A percentile compares a stretch with the other conserved stretches of the same genome.
Conservation (phyloP, 2,113 vertebrate genomes). For the Phrynosoma blainvillii region DNA sequence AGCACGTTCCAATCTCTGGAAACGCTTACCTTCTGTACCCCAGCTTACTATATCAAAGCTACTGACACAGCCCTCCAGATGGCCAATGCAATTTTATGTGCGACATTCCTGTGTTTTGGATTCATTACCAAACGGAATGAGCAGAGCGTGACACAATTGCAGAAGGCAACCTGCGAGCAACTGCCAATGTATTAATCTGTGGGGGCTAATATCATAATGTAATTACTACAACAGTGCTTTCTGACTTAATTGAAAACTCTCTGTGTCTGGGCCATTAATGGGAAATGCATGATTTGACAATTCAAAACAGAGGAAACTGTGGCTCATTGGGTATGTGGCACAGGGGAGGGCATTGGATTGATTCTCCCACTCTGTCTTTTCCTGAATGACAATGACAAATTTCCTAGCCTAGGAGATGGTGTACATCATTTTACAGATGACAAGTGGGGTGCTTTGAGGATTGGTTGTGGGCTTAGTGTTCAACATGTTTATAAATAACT, state of each 20-base stretch:
- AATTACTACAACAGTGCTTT: conserved; percentile 71
- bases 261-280: conserved; percentile 72
- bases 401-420: conserved; percentile 24
- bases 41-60: conserved; percentile 41
- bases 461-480: too few relatives aligned
- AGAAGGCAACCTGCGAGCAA: conserved; percentile 63
- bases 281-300: conserved; percentile 74
- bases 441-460: too few relatives aligned
- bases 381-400: conserved; percentile 26
- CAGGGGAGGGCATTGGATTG: conserved; percentile 53
- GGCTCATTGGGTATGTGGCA: conserved; percentile 46
- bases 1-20: background rate
- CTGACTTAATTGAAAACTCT: conserved; percentile 74
- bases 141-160: conserved; percentile 45
- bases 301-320: conserved; percentile 69
- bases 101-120: conserved; percentile 53
- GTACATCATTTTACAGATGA: too few relatives aligned
- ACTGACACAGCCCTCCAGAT: conserved; percentile 40
- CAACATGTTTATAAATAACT: too few relatives aligned
- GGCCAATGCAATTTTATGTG: conserved; percentile 37
- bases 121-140: conserved; percentile 63
- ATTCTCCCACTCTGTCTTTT: conserved; percentile 52
- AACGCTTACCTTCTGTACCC: background rate
- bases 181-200: conserved; percentile 74
- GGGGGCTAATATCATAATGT: conserved; percentile 75